These are phyloP conservation scores for Drosophila sp. DNA, from an alignment of 1,140 invertebrate genomes.

Conservation along the genomic window DNA sequence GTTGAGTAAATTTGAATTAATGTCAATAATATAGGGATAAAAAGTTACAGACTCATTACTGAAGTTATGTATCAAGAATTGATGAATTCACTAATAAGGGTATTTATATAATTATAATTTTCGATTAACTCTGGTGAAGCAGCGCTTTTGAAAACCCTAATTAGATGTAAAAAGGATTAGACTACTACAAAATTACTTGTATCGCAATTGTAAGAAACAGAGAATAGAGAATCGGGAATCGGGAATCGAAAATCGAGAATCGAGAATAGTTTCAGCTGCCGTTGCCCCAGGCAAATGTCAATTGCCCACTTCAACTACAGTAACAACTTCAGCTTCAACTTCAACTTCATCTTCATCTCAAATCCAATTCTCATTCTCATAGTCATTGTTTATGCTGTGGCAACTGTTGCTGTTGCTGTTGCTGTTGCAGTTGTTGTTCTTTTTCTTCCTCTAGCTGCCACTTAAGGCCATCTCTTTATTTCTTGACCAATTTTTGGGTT, in stretches of 20 bases:
- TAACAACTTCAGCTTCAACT: not conserved
- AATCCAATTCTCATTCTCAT: slow-evolving; percentile 9
- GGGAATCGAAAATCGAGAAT: not conserved
- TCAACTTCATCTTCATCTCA: not conserved
- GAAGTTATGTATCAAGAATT: not conserved
- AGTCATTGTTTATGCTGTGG: slow-evolving; percentile 47
- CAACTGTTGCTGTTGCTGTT: slow-evolving; percentile 51
- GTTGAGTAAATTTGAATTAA: too few species aligned
- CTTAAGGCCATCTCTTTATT: slow-evolving; percentile 22
- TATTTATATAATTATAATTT: not conserved
- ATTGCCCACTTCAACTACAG: slow-evolving; percentile 38
- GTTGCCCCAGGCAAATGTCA: slow-evolving; percentile 22
- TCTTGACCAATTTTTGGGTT: slow-evolving; percentile 10
- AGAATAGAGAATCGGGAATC: not conserved
- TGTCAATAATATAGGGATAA: too few species aligned
- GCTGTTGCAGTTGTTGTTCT: slow-evolving; percentile 23
- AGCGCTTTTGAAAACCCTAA: slow-evolving; percentile 6
- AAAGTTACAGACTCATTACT: not conserved
- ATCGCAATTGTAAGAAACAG: not conserved
- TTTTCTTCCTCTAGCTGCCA: slow-evolving; percentile 41
- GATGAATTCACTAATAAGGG: too few species aligned
- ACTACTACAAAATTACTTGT: slow-evolving; percentile 14
- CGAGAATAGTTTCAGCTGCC: slow-evolving; percentile 2
- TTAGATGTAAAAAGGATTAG: slow-evolving; percentile 44
- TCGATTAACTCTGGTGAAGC: not conserved